Conservation (phyloP, 2,797 vertebrate species). For the Loriculus beryllinus region DNA sequence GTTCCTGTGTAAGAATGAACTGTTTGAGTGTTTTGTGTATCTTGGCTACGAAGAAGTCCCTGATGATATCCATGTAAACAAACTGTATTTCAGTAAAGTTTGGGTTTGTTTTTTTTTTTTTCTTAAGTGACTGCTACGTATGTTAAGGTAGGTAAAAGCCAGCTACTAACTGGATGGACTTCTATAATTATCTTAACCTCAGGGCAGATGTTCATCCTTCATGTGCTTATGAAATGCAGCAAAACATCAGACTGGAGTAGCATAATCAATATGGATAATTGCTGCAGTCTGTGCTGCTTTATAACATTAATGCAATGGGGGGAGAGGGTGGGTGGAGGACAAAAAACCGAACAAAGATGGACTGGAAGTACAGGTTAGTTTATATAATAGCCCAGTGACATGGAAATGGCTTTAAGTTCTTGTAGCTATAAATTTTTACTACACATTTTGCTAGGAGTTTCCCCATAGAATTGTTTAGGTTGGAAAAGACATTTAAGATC, state of each 20-base stretch:
- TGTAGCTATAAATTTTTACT: background rate
- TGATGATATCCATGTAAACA: background rate
- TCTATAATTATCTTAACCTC: background rate
- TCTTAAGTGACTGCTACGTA: background rate
- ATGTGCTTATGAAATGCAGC: background rate
- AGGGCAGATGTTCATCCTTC: background rate
- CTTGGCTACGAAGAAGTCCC: background rate
- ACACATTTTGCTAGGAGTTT: background rate
- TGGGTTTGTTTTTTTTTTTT: background rate
- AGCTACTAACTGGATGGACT: background rate
- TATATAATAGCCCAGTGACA: background rate
- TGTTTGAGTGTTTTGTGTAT: background rate
- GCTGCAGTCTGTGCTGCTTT: background rate
- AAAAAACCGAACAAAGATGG: background rate
- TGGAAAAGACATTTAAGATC: background rate
- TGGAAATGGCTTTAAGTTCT: background rate
- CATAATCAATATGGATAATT: background rate
- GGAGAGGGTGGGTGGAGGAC: accelerated
- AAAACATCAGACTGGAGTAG: background rate
- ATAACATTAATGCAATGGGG: background rate
- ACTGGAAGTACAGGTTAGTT: background rate
- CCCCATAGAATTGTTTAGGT: background rate
- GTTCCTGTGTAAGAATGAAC: background rate
- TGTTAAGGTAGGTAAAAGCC: background rate
- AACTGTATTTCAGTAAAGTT: background rate